These are phyloP conservation scores for Phrixothrix hirtus DNA, from an alignment of 2,888 invertebrate species.

Conservation along the genomic window DNA sequence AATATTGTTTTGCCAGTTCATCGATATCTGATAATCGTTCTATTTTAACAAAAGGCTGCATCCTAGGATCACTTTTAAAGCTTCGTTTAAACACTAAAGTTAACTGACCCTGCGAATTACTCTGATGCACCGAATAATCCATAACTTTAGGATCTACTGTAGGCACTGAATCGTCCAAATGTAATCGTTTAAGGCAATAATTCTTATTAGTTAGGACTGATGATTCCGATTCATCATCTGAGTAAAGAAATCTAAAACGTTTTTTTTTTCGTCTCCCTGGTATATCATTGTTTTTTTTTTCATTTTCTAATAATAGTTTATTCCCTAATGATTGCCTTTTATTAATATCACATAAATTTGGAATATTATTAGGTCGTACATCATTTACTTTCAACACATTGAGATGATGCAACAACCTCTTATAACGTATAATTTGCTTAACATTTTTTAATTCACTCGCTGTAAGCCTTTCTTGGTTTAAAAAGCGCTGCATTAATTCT, in stretches of 20 bases:
- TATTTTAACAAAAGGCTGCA: conserved; percentile 33
- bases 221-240: conserved; percentile 30
- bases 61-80: conserved; percentile 28
- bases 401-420: conserved; percentile 27
- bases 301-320: not conserved
- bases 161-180: conserved; percentile 15
- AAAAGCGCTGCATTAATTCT: conserved; percentile 30
- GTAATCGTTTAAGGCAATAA: conserved; percentile 7
- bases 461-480: conserved; percentile 28
- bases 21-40: conserved; percentile 28
- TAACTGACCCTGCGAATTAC: conserved; percentile 31
- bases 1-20: conserved; percentile 22
- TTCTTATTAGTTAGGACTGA: conserved; percentile 1
- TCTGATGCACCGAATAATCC: conserved; percentile 34
- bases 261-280: conserved; percentile 26
- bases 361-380: not conserved
- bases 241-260: conserved; percentile 33
- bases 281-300: conserved; percentile 2
- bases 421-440: conserved; percentile 33
- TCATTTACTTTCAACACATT: conserved; percentile 12
- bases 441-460: conserved; percentile 29
- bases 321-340: conserved; percentile 5
- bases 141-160: conserved; percentile 1
- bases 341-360: not conserved
- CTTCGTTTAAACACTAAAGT: conserved; percentile 34